Evolutionary conservation across 2,113 vertebrate species (phyloP).

Genomic region (Alexandromys fortis): DNA sequence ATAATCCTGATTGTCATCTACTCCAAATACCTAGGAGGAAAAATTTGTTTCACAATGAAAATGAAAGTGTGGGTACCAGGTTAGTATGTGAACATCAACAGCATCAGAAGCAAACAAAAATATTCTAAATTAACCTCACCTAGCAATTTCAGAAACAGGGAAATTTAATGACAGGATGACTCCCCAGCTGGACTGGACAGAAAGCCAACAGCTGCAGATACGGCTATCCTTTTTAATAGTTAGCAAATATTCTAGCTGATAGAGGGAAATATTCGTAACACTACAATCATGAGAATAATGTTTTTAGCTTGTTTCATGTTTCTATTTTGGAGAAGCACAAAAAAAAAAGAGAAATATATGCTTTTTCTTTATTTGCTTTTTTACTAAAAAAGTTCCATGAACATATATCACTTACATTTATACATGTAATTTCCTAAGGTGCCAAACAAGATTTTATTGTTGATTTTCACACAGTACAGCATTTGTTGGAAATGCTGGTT

Average conservation of each 20-base stretch:
- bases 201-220: background rate
- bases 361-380: background rate
- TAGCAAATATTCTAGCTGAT: slow-evolving; percentile 4
- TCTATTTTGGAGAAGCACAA: slow-evolving; percentile 11
- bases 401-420: slow-evolving; percentile 15
- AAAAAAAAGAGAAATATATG: background rate
- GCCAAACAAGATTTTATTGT: slow-evolving; percentile 1
- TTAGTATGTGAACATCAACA: slow-evolving; percentile 80
- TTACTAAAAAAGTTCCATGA: background rate
- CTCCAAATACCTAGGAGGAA: slow-evolving; percentile 94
- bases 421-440: slow-evolving; percentile 24
- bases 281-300: background rate
- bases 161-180: slow-evolving; percentile 5
- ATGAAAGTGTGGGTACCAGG: slow-evolving; percentile 76
- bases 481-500: slow-evolving; percentile 25
- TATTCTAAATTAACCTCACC: slow-evolving; percentile 7
- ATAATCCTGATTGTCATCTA: slow-evolving; percentile 93
- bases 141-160: slow-evolving; percentile 8
- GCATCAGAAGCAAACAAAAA: slow-evolving; percentile 63
- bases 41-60: slow-evolving; percentile 85
- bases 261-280: slow-evolving; percentile 7
- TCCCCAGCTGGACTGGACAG: background rate
- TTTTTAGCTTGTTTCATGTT: background rate
- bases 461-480: background rate
- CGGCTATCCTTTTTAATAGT: background rate